Evolutionary conservation across 2,888 invertebrate species (phyloP).

Genomic region (Epistrophe eligans): DNA sequence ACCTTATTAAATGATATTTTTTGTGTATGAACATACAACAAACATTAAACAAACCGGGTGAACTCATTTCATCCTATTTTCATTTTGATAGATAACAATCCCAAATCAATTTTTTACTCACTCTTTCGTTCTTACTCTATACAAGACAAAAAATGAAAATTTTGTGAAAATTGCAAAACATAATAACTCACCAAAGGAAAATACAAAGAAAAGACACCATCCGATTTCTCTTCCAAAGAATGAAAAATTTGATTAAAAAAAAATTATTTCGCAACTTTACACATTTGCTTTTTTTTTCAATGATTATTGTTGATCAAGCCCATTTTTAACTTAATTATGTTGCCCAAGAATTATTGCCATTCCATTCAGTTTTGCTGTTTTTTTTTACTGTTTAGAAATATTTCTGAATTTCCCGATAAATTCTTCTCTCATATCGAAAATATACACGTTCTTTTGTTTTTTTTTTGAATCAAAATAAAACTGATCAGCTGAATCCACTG

Average conservation of each 20-base stretch:
- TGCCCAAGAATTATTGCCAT: not conserved
- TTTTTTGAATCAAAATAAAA: slow-evolving; percentile 14
- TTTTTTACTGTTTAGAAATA: not conserved
- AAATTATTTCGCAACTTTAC: not conserved
- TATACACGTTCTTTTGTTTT: not conserved
- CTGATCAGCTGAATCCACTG: slow-evolving; percentile 42
- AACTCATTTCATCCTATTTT: not conserved
- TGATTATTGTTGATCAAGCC: not conserved
- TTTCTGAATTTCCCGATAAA: not conserved
- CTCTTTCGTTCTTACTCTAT: not conserved
- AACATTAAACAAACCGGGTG: not conserved
- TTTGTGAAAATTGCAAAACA: not conserved
- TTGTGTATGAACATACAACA: not conserved
- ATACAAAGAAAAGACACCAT: not conserved
- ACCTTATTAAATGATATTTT: not conserved
- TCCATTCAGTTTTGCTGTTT: not conserved
- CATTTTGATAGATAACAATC: not conserved
- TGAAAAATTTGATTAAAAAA: not conserved
- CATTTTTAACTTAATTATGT: not conserved
- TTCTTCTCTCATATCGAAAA: not conserved
- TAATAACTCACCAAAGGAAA: not conserved
- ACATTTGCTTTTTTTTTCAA: not conserved
- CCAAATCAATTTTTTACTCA: not conserved
- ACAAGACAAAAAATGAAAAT: not conserved
- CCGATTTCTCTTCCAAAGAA: not conserved